A percentile compares a stretch with the other conserved stretches of the same genome.
Conservation (phyloP, 92 coral and sea anemone species). For the Isaurus tuberculatus region DNA sequence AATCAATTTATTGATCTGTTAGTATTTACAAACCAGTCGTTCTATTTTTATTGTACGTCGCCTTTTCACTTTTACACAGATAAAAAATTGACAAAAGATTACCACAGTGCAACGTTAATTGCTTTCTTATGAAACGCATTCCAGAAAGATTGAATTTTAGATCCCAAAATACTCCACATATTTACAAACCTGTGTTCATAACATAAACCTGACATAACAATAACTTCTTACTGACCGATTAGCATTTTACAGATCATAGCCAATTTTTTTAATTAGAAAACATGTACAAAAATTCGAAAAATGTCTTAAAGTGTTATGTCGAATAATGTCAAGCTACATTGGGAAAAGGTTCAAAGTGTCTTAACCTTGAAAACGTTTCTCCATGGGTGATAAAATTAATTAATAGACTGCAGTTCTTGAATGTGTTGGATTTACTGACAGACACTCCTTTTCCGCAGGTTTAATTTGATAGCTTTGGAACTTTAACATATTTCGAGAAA, state of each 20-base stretch:
- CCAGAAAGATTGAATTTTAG: not conserved
- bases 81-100: not conserved
- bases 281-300: conserved; percentile 22
- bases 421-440: not conserved
- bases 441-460: conserved; percentile 20
- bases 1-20: not conserved
- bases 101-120: not conserved
- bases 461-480: not conserved
- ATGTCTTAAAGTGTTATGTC: not conserved
- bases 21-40: not conserved
- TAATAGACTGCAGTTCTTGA: not conserved
- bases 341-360: not conserved
- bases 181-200: not conserved
- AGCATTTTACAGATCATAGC: conserved; percentile 1
- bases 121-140: not conserved
- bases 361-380: not conserved
- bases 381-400: not conserved
- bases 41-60: not conserved
- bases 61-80: not conserved
- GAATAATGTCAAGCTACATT: not conserved
- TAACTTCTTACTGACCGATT: not conserved
- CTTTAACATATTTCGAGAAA: not conserved
- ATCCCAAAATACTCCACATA: not conserved
- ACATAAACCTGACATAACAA: not conserved
- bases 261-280: conserved; percentile 6